Percentiles rank a stretch among this genome's conserved stretches.
Evolutionary conservation across 2,888 invertebrate species (phyloP).

Genomic region (Podabrus alpinus): DNA sequence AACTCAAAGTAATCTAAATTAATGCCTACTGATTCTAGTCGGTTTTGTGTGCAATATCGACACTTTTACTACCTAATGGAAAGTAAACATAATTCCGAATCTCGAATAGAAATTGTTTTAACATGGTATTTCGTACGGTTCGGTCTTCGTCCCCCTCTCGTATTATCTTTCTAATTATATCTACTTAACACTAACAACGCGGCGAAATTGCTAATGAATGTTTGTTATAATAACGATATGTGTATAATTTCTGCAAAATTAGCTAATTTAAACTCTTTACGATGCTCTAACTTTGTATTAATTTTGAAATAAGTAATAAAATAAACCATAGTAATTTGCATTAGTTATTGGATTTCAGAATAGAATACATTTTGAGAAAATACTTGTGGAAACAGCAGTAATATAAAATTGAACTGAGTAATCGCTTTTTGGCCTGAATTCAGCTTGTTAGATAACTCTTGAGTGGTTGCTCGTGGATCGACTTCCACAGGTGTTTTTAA

Average conservation of each 20-base stretch:
- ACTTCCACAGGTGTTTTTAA: neutral
- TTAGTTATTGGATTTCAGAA: neutral
- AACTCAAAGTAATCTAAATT: slow-evolving; percentile 51
- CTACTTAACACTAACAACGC: slow-evolving; percentile 46
- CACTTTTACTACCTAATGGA: slow-evolving; percentile 54
- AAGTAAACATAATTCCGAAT: slow-evolving; percentile 53
- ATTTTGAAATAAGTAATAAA: slow-evolving; percentile 23
- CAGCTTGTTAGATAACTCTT: too few relatives aligned
- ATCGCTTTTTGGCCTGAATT: neutral
- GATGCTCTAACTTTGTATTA: slow-evolving; percentile 40
- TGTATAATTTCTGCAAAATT: slow-evolving; percentile 43
- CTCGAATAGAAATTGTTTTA: slow-evolving; percentile 50
- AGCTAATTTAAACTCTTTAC: slow-evolving; percentile 42
- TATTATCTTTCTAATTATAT: slow-evolving; percentile 46
- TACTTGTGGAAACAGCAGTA: neutral
- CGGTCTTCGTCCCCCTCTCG: slow-evolving; percentile 30
- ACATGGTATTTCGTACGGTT: slow-evolving; percentile 37
- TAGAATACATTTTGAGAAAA: neutral
- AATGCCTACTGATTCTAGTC: slow-evolving; percentile 51
- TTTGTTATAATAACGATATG: slow-evolving; percentile 46
- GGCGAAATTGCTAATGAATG: slow-evolving; percentile 48
- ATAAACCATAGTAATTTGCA: neutral
- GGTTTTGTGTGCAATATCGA: slow-evolving; percentile 50
- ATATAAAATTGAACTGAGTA: neutral
- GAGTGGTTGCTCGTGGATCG: too few relatives aligned